A percentile compares a stretch with the other conserved stretches of the same genome.
Conservation (phyloP, 2,113 vertebrate species). For the Rhodinocichla rosea region DNA sequence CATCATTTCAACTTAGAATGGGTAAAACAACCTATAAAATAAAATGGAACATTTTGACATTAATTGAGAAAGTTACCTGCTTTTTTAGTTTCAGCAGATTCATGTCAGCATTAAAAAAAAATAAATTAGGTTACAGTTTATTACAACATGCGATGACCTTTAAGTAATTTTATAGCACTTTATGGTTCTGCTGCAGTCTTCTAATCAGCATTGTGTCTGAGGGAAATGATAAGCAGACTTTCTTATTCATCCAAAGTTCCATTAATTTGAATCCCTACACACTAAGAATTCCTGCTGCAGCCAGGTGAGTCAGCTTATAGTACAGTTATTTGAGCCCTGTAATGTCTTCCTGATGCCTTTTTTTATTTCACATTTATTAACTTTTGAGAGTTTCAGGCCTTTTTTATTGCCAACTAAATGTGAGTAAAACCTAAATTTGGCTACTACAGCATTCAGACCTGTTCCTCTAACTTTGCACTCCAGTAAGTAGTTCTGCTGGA, state of each 20-base stretch:
- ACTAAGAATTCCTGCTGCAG: neutral
- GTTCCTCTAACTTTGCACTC: neutral
- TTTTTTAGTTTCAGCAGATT: conserved; percentile 69
- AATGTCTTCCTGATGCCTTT: neutral
- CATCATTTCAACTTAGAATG: conserved; percentile 73
- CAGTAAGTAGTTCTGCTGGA: neutral
- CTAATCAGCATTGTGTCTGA: conserved; percentile 60
- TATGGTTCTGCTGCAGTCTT: conserved; percentile 54
- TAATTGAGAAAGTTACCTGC: conserved; percentile 72
- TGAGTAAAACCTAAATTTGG: neutral
- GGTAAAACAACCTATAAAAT: conserved; percentile 78
- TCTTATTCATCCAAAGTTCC: conserved; percentile 38
- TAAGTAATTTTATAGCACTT: conserved; percentile 68
- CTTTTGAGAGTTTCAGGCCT: neutral
- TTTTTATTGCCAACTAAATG: neutral
- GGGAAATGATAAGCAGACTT: conserved; percentile 43
- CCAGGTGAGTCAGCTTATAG: neutral
- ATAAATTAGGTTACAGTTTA: conserved; percentile 73
- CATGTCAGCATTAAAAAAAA: conserved; percentile 70
- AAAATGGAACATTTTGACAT: conserved; percentile 74
- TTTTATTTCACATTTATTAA: neutral
- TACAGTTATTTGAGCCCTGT: neutral
- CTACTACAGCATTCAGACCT: neutral
- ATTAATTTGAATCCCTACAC: conserved; percentile 19
- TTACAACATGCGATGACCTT: conserved; percentile 75